Percentiles rank a stretch among this genome's conserved stretches.
phyloP scores from a whole-genome alignment of 2,888 invertebrate species.

The Margaritifera margaritifera region DNA sequence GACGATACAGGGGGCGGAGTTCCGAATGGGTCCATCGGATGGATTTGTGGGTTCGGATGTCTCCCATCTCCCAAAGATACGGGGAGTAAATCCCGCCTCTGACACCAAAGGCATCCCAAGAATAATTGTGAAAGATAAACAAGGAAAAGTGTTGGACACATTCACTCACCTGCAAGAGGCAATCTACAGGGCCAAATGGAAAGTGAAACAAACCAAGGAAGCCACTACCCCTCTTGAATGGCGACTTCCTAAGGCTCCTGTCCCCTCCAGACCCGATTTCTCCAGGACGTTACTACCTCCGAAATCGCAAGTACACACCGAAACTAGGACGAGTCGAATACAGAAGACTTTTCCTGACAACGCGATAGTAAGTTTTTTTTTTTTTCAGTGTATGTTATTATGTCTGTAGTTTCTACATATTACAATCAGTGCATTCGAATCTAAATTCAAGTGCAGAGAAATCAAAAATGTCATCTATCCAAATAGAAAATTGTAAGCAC shows the following conservation, averaged over 20 bases:
- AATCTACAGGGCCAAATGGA: conserved; percentile 55
- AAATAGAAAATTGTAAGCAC: too few species aligned
- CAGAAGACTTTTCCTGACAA: conserved; percentile 1
- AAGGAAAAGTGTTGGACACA: conserved; percentile 60
- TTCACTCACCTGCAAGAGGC: conserved; percentile 64
- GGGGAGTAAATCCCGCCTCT: background rate
- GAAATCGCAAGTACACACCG: conserved; percentile 13
- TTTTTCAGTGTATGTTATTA: background rate
- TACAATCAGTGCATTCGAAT: too few species aligned
- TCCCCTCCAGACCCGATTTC: conserved; percentile 64
- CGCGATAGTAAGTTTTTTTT: conserved; percentile 19
- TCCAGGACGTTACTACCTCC: conserved; percentile 46
- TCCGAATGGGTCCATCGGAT: conserved; percentile 28
- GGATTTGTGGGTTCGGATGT: conserved; percentile 7
- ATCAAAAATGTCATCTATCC: too few species aligned
- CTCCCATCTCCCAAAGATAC: background rate
- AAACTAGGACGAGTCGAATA: background rate
- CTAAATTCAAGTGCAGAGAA: too few species aligned
- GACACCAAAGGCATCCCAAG: conserved; percentile 33
- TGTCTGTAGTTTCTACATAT: background rate
- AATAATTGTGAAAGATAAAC: conserved; percentile 47
- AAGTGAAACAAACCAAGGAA: conserved; percentile 34
- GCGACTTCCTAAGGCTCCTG: conserved; percentile 66
- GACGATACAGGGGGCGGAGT: conserved; percentile 25
- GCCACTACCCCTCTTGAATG: conserved; percentile 57